phyloP scores from a whole-genome alignment of 2,797 vertebrate genomes.

The Leptatherina wallacei region DNA sequence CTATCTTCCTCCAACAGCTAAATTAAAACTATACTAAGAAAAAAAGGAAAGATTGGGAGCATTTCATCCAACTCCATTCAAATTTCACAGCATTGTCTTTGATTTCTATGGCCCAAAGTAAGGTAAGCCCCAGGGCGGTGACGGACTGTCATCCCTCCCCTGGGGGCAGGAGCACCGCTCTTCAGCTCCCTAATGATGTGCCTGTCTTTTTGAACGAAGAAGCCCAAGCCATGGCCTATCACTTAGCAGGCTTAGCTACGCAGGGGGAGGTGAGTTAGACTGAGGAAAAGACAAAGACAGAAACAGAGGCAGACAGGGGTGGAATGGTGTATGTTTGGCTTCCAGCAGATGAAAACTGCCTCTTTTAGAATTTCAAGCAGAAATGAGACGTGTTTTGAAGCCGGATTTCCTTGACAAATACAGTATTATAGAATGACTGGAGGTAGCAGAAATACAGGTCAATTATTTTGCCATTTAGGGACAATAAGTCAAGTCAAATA shows the following conservation, averaged over 20 bases:
- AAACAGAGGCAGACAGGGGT: constrained; percentile 63
- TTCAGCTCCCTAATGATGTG: constrained; percentile 84
- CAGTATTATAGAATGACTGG: constrained; percentile 21
- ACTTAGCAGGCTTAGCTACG: constrained; percentile 80
- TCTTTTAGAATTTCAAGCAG: constrained; percentile 51
- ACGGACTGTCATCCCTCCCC: constrained; percentile 83
- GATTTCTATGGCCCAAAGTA: constrained; percentile 83
- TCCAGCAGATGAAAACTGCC: constrained; percentile 70
- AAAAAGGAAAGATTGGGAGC: constrained; percentile 31
- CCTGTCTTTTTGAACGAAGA: constrained; percentile 79
- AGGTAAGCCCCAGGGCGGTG: constrained; percentile 77
- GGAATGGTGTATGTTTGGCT: constrained; percentile 51
- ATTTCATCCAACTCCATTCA: constrained; percentile 80
- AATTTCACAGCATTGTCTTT: constrained; percentile 78
- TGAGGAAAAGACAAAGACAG: constrained; percentile 53
- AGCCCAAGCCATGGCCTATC: constrained; percentile 80
- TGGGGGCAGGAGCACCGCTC: constrained; percentile 78
- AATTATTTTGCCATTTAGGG: constrained; percentile 38
- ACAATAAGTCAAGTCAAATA: constrained; percentile 34
- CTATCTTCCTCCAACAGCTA: constrained; percentile 26
- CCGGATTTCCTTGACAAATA: constrained; percentile 22
- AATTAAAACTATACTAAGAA: constrained; percentile 56
- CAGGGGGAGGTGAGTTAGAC: constrained; percentile 57
- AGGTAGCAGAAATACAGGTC: constrained; percentile 26
- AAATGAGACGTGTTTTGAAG: constrained; percentile 45